Evolutionary conservation across 1,140 invertebrate genomes (phyloP), one percentile per base, ranked within the genome.

Genomic region (Drosophila insularis): DNA sequence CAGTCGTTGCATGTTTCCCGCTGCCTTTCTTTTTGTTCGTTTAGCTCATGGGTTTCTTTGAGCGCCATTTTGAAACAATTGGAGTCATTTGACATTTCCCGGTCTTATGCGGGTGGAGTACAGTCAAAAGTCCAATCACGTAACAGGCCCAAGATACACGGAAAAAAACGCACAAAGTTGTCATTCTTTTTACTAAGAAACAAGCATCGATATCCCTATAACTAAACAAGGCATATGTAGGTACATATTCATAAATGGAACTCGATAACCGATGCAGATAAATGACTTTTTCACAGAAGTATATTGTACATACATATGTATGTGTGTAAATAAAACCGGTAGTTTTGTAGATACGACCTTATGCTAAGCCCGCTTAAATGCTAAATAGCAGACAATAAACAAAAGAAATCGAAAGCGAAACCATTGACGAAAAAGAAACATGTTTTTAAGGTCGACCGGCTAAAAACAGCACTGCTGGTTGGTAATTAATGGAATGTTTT

Each of bases 371-470:
- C 53, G 65, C 74, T 81, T 68, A 71, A 74, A 85, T 85, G 71
- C 69, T 78, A 67, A 74, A 73, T 64, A 68, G 62, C 35, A 46
- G 10, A 64, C 40, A 65, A 23, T 14, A 39, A 68, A 63, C 61
- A 72, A 68, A 72, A 68, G 68, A 46, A 62, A 40, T 63, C 63
- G 69, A 80, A 76, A 85, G 69, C 77, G 50, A 67, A 82, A 73
- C 71, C 60, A 66, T 61, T 21, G 39, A 50, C 10, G 46, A 70
- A 66, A 77, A 70, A 58, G 46, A 72, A 89, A 89, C 84, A 63
- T 62, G 80, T 89, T 89, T 89, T 84, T 71, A 89, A 89, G 85
- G 85, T 73, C 74, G 78, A 76, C 78, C 54, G 71, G 81, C 65
- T 80, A 67, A 55, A 74, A 56, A 37, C 39, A 40, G 63, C 23